Percentiles rank a stretch among this genome's conserved stretches.
phyloP scores from a whole-genome alignment of 2,797 vertebrate genomes.

The Onychomys torridus region DNA sequence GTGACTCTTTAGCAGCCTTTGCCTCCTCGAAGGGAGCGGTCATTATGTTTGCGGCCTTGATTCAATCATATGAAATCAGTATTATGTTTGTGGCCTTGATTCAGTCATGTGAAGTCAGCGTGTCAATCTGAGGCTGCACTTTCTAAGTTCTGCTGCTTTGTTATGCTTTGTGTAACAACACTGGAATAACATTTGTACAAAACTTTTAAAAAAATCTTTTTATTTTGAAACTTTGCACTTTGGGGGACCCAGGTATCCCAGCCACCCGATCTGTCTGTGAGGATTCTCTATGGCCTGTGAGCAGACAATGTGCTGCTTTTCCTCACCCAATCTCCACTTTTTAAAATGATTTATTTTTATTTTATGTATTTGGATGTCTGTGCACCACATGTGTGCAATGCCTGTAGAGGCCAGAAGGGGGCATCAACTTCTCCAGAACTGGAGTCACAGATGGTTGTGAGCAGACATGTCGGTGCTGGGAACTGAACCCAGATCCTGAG shows the following conservation, averaged over 20 bases:
- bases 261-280: neutral
- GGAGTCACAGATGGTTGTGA: neutral
- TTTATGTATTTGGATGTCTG: neutral
- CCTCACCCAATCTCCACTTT: neutral
- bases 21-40: neutral
- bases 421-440: neutral
- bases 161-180: too few species aligned
- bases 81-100: too few species aligned
- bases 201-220: neutral
- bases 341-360: neutral
- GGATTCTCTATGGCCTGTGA: neutral
- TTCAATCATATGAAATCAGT: too few species aligned
- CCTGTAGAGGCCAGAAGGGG: neutral
- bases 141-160: neutral
- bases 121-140: neutral
- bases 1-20: neutral
- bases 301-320: neutral
- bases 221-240: neutral
- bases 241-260: neutral
- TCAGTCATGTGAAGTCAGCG: neutral
- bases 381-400: neutral
- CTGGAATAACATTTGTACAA: too few species aligned
- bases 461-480: neutral
- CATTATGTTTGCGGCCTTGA: neutral
- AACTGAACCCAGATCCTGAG: neutral